Evolutionary conservation across 1,140 invertebrate species (phyloP).

Genomic region (Aphis gossypii): DNA sequence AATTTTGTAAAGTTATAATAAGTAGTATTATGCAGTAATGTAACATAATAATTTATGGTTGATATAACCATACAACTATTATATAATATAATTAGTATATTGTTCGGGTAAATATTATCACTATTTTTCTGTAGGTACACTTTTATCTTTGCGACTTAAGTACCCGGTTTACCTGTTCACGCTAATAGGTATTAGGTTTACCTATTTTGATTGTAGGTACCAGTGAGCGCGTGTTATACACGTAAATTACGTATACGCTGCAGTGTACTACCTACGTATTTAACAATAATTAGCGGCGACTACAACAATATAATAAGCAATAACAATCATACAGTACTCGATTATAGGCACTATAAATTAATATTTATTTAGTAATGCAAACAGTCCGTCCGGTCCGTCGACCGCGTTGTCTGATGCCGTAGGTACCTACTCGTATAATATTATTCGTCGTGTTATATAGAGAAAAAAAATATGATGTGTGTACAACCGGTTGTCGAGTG

Average conservation of each 20-base stretch:
- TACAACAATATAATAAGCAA: neutral
- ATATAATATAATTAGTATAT: no score
- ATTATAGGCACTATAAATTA: neutral
- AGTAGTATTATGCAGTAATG: no score
- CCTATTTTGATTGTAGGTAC: neutral
- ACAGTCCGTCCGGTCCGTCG: neutral
- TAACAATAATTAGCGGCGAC: neutral
- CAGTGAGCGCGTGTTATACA: neutral
- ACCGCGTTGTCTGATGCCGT: neutral
- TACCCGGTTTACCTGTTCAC: neutral
- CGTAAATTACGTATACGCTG: neutral
- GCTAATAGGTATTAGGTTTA: neutral
- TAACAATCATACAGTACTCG: slow-evolving; percentile 8
- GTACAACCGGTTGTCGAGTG: neutral
- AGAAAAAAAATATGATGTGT: neutral
- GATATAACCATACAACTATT: no score
- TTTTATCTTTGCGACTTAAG: neutral
- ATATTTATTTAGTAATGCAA: slow-evolving; percentile 6
- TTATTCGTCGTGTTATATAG: neutral
- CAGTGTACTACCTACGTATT: neutral
- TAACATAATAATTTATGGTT: no score
- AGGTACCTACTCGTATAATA: neutral
- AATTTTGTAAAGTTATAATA: no score
- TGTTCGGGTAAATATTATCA: no score
- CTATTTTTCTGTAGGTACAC: no score